Base-by-base conservation (phyloP, 35 echinoderm and acorn worm genomes). In the Apostichopus californicus region DNA sequence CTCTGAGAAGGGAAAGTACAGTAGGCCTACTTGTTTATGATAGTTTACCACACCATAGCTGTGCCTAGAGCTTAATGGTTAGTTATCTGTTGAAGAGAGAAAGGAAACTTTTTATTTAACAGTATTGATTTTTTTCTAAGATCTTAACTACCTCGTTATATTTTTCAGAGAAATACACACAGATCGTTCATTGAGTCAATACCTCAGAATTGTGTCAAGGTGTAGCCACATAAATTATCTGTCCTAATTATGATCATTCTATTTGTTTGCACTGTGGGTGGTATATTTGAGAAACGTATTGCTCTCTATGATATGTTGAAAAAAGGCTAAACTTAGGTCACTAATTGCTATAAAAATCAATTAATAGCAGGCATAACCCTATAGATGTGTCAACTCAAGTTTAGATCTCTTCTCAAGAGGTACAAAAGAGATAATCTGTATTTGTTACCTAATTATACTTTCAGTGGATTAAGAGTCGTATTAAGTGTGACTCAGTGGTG, bases 191-290 rank as follows among this genome's bases (percentile, higher is more conserved):
- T 46, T 46, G 34, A 46, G 34, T 46, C 34, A 46, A 46, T 46
- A 46, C 34, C 34, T 46, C 78, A 26, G 25, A 14, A 46, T 80
- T 80, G 78, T 80, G 34, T 80, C 64, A 68, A 14, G 11, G 78
- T 80, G 5, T 80, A 46, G 34, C 53, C 34, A 14, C 24, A 34
- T 83, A 83, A 83, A 18, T 83, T 54, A 83, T 55, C 55, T 46
- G 80, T 55, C 80, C 80, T 83, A 83, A 83, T 83, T 83, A 83
- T 46, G 34, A 46, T 53, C 80, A 8, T 55, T 83, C 11, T 83
- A 83, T 83, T 83, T 83, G 46, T 83, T 83, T 83, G 80, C 46
- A 83, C 80, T 53, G 46, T 83, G 80, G 80, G 80, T 83, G 80
- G 80, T 56, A 25, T 12, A 55, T 55, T 55, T 46, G 20, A 55